Evolutionary conservation across 2,113 vertebrate species (phyloP), one percentile per base, ranked within the genome.

Genomic region (Istiophorus platypterus): DNA sequence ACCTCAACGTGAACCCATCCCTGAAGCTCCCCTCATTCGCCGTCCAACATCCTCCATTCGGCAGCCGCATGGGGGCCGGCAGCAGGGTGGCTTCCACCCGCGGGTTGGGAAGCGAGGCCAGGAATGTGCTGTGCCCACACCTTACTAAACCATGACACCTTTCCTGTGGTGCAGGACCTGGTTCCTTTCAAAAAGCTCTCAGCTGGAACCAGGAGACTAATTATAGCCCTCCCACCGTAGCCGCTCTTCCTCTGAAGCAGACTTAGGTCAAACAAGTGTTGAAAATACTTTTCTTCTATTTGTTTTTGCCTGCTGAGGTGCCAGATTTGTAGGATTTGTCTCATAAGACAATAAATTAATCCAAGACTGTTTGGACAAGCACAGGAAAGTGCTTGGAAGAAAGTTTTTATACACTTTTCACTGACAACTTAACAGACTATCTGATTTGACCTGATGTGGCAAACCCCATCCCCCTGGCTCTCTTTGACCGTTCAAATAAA

Each of bases 81-180:
- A 87, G 90, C 89, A 91, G 90, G 91, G 88, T 92, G 92, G 93
- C 91, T 94, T 91, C 87, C 88, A 76, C 85, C 77, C 71, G 86
- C 47, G 82, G 87, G 82, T 83, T 92, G 82, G 84, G 87, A 78
- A 76, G 69, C 39, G 42, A 70, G 54, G 86, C 74, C 77, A 70
- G 86, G 89, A 93, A 93, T 93, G 87, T 90, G 87, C 90, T 87
- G 86, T 82, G 85, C 91, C 92, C 87, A 90, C 91, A 94, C 91
- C 90, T 93, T 84, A 84, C 89, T 78, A 84, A 89, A 90, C 88
- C 89, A 84, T 90, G 89, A 93, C 92, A 94, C 94, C 93, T 94
- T 94, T 92, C 89, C 91, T 93, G 91, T 90, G 92, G 91, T 87
- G 78, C 42, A 82, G 82, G 82, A 82, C 80, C 79, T 83, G 85